Conservation (phyloP, 2,888 invertebrate species). For the Hemicrepidius hirtus region DNA sequence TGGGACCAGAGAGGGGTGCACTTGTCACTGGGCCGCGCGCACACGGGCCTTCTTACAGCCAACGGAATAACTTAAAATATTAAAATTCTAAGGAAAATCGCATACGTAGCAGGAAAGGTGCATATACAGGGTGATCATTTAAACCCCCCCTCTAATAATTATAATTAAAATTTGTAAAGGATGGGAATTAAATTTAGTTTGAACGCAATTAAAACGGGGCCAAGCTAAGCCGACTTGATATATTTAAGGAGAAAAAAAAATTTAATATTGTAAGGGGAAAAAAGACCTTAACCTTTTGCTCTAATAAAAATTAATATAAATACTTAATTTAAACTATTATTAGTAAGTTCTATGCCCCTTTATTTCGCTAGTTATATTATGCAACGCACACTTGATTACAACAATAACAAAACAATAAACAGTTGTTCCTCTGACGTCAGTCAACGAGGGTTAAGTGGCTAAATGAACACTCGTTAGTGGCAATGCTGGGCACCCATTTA, state of each 20-base stretch:
- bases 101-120: neutral
- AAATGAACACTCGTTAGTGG: slow-evolving; percentile 47
- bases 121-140: slow-evolving; percentile 7
- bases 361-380: slow-evolving; percentile 28
- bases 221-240: too few relatives aligned
- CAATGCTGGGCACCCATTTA: slow-evolving; percentile 43
- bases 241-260: too few relatives aligned
- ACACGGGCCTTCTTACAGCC: slow-evolving; percentile 50
- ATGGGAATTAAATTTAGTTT: too few relatives aligned
- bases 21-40: slow-evolving; percentile 67
- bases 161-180: too few relatives aligned
- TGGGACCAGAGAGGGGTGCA: slow-evolving; percentile 60
- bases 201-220: too few relatives aligned
- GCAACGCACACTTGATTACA: slow-evolving; percentile 46
- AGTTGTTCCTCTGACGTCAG: slow-evolving; percentile 49
- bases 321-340: slow-evolving; percentile 19
- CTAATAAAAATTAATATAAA: slow-evolving; percentile 3
- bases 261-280: too few relatives aligned
- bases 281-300: too few relatives aligned
- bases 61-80: slow-evolving; percentile 50
- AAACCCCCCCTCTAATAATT: too few relatives aligned
- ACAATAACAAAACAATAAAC: slow-evolving; percentile 51
- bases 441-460: slow-evolving; percentile 53
- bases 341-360: slow-evolving; percentile 19
- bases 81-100: slow-evolving; percentile 45